Percentiles rank a stretch among this genome's conserved stretches.
phyloP scores from a whole-genome alignment of 2,797 vertebrate genomes.

The Danio albolineatus region DNA sequence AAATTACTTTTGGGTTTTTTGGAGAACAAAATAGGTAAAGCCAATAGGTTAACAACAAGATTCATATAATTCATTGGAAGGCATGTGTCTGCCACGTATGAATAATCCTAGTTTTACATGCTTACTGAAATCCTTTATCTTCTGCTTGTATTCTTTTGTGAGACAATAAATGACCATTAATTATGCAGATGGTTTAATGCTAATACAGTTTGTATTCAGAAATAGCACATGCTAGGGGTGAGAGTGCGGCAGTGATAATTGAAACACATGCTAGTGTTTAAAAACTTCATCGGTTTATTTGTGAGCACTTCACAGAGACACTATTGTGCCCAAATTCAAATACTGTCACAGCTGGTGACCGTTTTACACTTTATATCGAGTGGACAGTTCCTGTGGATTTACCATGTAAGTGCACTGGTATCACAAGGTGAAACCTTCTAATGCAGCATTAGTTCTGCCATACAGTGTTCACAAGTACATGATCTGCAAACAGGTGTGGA shows the following conservation, averaged over 20 bases:
- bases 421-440: too few relatives aligned
- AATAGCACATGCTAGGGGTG: background rate
- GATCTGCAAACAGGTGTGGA: too few relatives aligned
- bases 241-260: too few relatives aligned
- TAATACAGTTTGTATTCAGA: background rate
- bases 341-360: too few relatives aligned
- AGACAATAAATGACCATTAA: background rate
- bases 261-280: background rate
- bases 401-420: too few relatives aligned
- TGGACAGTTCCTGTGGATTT: too few relatives aligned
- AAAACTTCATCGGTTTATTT: background rate
- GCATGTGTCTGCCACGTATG: background rate
- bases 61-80: background rate
- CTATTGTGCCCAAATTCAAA: background rate
- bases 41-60: conserved; percentile 59
- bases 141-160: conserved; percentile 12
- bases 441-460: too few relatives aligned
- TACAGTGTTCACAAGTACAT: too few relatives aligned
- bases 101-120: background rate
- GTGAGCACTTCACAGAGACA: background rate
- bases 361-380: too few relatives aligned
- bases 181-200: background rate
- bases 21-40: conserved; percentile 39
- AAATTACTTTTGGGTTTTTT: conserved; percentile 75
- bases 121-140: conserved; percentile 7